Evolutionary conservation across 2,888 invertebrate genomes (phyloP), one percentile per base, ranked within the genome.

Genomic region (Drosophila neotestacea): DNA sequence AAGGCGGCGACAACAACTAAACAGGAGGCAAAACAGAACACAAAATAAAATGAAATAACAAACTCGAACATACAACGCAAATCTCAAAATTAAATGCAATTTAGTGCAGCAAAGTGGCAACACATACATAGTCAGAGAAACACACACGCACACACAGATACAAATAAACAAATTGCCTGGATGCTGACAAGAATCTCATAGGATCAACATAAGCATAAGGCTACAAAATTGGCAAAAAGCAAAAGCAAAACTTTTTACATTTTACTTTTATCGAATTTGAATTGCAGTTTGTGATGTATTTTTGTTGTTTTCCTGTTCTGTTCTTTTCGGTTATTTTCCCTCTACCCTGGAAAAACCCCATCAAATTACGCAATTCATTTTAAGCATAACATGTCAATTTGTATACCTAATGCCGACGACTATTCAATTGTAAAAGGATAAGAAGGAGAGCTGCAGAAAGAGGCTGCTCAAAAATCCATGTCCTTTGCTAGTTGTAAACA

Each of bases 101-200:
- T 85, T 85, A 84, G 83, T 88, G 83, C 88, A 82, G 83, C 85
- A 85, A 88, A 88, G 85, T 84, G 88, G 80, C 84, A 85, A 59
- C 81, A 64, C 9, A 22, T 48, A 55, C 22, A 42, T 42, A 11
- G 22, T 11, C 30, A 69, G 38, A 67, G 44, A 7, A 58, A 65
- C 52, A 58, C 34, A 52, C 30, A 59, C 41, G 38, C 16, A 41
- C 38, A 34, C 28, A 42, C 16, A 39, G 30, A 36, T 22, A 13
- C 32, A 39, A 36, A 39, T 9, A 22, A 16, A 41, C 27, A 38
- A 38, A 4, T 13, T 36, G 50, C 34, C 46, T 55, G 59, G 27
- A 39, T 30, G 27, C 6, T 54, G 71, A 54, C 50, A 63, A 61
- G 71, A 72, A 68, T 68, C 72, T 75, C 51, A 66, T 54, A 61